Base-by-base conservation (phyloP, 1,140 invertebrate genomes). In the Diuraphis noxia region DNA sequence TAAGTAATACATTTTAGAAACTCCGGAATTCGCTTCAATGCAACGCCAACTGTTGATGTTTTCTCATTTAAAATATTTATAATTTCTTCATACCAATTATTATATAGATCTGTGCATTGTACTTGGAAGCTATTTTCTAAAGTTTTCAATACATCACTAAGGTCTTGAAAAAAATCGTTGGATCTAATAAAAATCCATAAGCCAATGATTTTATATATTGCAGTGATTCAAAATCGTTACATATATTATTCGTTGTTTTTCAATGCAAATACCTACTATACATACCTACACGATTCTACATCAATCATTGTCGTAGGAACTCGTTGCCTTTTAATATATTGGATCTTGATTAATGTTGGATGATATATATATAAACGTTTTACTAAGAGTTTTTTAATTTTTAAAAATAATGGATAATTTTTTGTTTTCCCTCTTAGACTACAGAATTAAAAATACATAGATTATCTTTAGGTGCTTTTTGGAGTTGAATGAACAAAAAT, bases 101-200 rank as follows among this genome's bases (percentile, higher is more conserved):
- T 36, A 49, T 36, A 17, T 0, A 91, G 23, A 43, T 25, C 19
- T 25, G 8, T n/a, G 5, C 81, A 36, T 4, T 8, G 34, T 52
- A n/a, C 17, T 30, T 30, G 43, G 10, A 34, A 94, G 92, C 87
- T 94, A 93, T 30, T 94, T 94, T 46, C 2, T 49, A 77, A 79
- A 8, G 13, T 38, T 23, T 3, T 17, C 34, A 92, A 43, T 25
- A 88, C 36, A 7, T 88, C 36, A 0, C 36, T 1, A 46, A 86
- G 52, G 3, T 85, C 43, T 43, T 49, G 19, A 21, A 17, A 43
- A 38, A 13, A 21, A 36, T 49, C 82, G 10, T 63, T 30, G 41
- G 36, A 72, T n/a, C 41, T 82, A 79, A 52, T 82, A 77, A 85
- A 92, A 5, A n/a, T 30, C 25, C 7, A n/a, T 19, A 19, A 23